Conservation (phyloP, 2,113 vertebrate genomes). For the Poicephalus meyeri region DNA sequence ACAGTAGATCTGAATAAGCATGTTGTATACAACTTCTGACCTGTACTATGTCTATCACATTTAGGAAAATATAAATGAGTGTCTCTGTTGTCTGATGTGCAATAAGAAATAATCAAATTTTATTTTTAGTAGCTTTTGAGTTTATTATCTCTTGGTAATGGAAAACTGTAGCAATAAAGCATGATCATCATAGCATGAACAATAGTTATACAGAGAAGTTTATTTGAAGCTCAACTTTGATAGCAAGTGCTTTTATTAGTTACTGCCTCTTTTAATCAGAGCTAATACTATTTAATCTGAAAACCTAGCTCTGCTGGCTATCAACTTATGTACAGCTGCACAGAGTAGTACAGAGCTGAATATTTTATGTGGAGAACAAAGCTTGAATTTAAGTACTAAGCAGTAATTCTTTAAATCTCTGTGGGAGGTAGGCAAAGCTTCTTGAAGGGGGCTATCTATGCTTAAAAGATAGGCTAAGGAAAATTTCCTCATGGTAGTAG, state of each 20-base stretch:
- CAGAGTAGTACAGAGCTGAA: neutral
- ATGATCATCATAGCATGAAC: neutral
- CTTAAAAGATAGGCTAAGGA: too few species aligned
- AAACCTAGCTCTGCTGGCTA: neutral
- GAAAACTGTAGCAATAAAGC: neutral
- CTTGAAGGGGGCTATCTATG: too few species aligned
- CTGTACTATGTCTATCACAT: neutral
- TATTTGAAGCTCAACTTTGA: neutral
- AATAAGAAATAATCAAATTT: neutral
- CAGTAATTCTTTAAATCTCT: conserved; percentile 26
- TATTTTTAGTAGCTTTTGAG: neutral
- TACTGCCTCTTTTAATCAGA: neutral
- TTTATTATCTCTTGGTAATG: neutral
- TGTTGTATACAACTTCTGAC: neutral
- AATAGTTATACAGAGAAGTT: neutral
- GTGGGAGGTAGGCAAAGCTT: too few species aligned
- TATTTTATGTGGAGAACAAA: conserved; percentile 42
- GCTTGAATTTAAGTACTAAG: conserved; percentile 22
- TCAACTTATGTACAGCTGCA: neutral
- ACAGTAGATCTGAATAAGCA: neutral
- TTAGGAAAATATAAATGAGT: neutral
- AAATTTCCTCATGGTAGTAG: too few species aligned
- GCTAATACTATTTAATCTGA: neutral
- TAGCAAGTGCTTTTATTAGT: neutral
- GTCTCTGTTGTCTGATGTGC: neutral